Percentiles rank a stretch among this genome's conserved stretches.
These are phyloP conservation scores for Enteromius mattozi DNA, from an alignment of 2,797 vertebrate genomes.

Conservation along the genomic window DNA sequence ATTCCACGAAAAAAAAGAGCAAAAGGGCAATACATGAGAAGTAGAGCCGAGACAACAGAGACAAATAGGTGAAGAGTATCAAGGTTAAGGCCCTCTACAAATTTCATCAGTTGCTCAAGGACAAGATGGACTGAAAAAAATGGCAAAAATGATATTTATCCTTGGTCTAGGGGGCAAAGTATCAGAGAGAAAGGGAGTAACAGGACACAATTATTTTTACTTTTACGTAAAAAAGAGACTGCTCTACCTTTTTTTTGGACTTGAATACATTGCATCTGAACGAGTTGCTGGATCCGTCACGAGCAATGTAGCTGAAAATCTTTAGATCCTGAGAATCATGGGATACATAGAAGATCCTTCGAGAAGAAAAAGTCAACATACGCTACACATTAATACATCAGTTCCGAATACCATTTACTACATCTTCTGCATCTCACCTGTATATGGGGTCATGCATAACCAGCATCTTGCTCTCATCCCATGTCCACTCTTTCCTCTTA, in stretches of 20 bases:
- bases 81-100: not conserved
- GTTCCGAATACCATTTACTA: no score
- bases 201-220: not conserved
- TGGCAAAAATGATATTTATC: not conserved
- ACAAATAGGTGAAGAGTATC: slow-evolving; percentile 13
- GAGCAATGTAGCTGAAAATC: slow-evolving; percentile 88
- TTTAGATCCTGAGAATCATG: slow-evolving; percentile 89
- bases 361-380: slow-evolving; percentile 16
- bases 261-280: slow-evolving; percentile 91
- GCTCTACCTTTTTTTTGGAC: slow-evolving; percentile 88
- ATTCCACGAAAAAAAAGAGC: not conserved
- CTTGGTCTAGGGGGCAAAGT: not conserved
- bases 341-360: slow-evolving; percentile 90
- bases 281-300: slow-evolving; percentile 84
- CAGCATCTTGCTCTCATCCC: slow-evolving; percentile 87
- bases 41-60: slow-evolving; percentile 1
- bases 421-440: slow-evolving; percentile 73
- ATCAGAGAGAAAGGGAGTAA: not conserved
- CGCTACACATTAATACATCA: not conserved
- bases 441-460: slow-evolving; percentile 87
- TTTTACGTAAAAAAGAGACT: not conserved
- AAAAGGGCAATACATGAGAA: not conserved
- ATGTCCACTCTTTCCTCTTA: slow-evolving; percentile 87
- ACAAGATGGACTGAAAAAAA: not conserved
- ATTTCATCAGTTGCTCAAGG: not conserved